phyloP scores from a whole-genome alignment of 37 sponge, comb jelly and placozoan species.

The Mnemiopsis leidyi region DNA sequence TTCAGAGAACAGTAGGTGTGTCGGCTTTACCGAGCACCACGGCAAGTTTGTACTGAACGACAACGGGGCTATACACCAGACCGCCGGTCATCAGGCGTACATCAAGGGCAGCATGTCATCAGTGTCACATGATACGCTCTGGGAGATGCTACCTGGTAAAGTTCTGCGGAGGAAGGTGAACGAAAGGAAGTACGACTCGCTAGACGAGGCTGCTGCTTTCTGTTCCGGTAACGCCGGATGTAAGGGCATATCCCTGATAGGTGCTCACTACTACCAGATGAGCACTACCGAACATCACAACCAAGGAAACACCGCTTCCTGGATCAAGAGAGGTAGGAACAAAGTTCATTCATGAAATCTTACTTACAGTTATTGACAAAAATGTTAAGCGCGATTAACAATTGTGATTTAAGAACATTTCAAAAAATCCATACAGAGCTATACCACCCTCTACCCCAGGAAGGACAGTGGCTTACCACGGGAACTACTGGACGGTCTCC shows the following conservation, averaged over 20 bases:
- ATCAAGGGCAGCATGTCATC: background rate
- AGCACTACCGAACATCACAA: background rate
- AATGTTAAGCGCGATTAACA: no score
- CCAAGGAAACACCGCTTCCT: background rate
- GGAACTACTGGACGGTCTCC: background rate
- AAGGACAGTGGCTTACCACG: background rate
- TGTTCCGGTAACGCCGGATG: background rate
- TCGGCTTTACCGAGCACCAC: background rate
- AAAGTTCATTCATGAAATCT: no score
- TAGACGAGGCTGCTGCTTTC: conserved; percentile 15
- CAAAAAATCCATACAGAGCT: no score
- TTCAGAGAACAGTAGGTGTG: background rate
- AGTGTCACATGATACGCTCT: background rate
- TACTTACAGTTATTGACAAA: no score
- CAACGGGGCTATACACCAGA: background rate
- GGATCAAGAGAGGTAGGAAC: background rate
- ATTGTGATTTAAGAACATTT: no score
- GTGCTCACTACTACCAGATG: background rate
- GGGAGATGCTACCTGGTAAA: background rate
- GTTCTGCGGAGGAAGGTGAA: background rate
- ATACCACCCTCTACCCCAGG: no score
- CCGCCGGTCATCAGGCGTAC: background rate
- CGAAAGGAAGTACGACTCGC: background rate
- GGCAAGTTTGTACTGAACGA: background rate
- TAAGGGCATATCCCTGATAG: background rate